Conservation (phyloP, 1,140 invertebrate genomes). For the Drosophila pseudoananassae region DNA sequence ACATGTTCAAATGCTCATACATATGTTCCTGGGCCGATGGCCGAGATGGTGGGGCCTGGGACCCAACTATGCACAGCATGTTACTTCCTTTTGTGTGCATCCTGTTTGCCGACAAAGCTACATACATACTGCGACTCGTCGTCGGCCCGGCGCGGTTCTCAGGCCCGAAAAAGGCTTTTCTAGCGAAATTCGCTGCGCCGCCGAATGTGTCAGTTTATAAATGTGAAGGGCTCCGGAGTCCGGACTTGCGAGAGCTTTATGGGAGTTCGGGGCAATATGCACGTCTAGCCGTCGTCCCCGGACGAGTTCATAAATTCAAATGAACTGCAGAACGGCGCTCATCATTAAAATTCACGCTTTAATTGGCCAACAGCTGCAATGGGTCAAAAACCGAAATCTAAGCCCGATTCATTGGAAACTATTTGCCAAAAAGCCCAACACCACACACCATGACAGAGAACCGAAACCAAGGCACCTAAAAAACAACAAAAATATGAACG, state of each 20-base stretch:
- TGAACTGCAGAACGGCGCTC: constrained; percentile 77
- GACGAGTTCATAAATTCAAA: constrained; percentile 65
- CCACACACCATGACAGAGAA: constrained; percentile 22
- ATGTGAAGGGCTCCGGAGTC: constrained; percentile 24
- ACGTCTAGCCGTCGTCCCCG: constrained; percentile 51
- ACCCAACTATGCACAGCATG: constrained; percentile 64
- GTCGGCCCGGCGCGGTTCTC: constrained; percentile 24
- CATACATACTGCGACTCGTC: background rate
- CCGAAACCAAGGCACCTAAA: constrained; percentile 11
- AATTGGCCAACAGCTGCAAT: constrained; percentile 60
- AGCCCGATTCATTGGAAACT: constrained; percentile 82
- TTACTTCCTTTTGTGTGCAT: constrained; percentile 75
- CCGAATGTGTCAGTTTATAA: constrained; percentile 75
- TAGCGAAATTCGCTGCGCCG: constrained; percentile 70
- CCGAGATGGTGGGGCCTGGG: background rate
- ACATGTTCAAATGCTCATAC: background rate
- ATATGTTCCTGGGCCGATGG: too few relatives aligned
- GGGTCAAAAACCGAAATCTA: constrained; percentile 46
- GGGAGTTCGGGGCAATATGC: constrained; percentile 20
- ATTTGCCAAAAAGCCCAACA: constrained; percentile 65
- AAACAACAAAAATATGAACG: constrained; percentile 2
- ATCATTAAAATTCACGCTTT: constrained; percentile 81
- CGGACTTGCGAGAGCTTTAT: background rate
- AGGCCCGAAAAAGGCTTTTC: constrained; percentile 59
- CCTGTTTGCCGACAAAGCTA: constrained; percentile 55